Evolutionary conservation across 2,888 invertebrate species (phyloP).

Genomic region (Cynaeus angustus): DNA sequence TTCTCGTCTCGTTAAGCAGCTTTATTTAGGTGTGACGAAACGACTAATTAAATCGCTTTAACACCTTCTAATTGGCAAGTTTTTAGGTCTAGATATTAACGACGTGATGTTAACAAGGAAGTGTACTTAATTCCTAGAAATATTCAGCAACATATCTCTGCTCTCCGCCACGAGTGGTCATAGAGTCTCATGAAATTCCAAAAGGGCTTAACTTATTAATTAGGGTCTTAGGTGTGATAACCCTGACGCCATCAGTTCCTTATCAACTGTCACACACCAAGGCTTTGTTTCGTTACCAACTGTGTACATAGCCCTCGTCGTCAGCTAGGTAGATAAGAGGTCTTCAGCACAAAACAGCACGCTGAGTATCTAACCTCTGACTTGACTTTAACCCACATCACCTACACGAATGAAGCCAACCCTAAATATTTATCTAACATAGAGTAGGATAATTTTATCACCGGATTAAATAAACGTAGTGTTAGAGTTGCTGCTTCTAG

Average conservation of each 20-base stretch:
- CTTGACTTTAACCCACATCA: slow-evolving; percentile 30
- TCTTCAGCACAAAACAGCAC: slow-evolving; percentile 25
- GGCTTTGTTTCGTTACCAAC: slow-evolving; percentile 33
- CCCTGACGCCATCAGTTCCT: slow-evolving; percentile 38
- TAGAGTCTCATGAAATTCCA: slow-evolving; percentile 18
- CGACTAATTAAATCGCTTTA: too few relatives aligned
- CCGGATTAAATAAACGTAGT: slow-evolving; percentile 30
- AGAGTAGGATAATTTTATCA: slow-evolving; percentile 31
- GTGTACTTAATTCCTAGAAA: background rate
- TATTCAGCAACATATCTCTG: slow-evolving; percentile 11
- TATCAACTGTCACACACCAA: slow-evolving; percentile 39
- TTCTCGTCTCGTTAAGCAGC: too few relatives aligned
- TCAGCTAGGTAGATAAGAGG: slow-evolving; percentile 38
- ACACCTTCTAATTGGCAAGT: too few relatives aligned
- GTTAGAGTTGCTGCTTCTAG: slow-evolving; percentile 13
- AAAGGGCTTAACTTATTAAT: slow-evolving; percentile 37
- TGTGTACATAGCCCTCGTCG: slow-evolving; percentile 25
- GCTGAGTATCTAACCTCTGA: slow-evolving; percentile 18
- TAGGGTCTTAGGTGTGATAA: slow-evolving; percentile 34
- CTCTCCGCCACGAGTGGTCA: slow-evolving; percentile 5
- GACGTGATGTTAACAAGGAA: background rate
- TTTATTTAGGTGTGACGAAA: too few relatives aligned
- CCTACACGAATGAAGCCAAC: slow-evolving; percentile 25
- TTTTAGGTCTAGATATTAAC: too few relatives aligned
- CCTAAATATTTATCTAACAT: slow-evolving; percentile 38